These are phyloP conservation scores for Callaeas wilsoni DNA, from an alignment of 2,113 vertebrate species.

Conservation along the genomic window DNA sequence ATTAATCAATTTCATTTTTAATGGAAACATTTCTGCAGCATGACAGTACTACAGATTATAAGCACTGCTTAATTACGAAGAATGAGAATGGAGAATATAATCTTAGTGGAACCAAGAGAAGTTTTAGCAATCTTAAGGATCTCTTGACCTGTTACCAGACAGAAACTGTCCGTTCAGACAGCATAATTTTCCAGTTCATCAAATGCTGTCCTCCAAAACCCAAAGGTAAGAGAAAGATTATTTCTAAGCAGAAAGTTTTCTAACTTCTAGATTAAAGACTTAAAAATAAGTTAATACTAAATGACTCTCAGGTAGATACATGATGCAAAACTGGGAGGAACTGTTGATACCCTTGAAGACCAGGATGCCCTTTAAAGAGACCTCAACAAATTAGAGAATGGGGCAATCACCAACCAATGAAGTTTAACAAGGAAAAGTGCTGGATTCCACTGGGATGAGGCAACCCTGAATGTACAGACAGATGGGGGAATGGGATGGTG, in stretches of 20 bases:
- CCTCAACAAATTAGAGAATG: not conserved
- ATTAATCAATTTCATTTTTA: not conserved
- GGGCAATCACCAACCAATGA: not conserved
- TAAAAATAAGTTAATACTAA: not conserved
- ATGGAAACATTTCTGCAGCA: constrained; percentile 64
- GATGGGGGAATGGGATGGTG: not conserved
- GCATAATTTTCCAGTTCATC: constrained; percentile 91
- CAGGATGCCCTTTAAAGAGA: not conserved
- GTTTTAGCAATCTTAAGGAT: constrained; percentile 85
- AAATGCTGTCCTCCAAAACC: constrained; percentile 89
- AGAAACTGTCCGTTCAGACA: constrained; percentile 94
- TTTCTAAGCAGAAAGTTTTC: not conserved
- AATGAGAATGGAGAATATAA: constrained; percentile 84
- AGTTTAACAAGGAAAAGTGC: not conserved
- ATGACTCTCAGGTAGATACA: not conserved
- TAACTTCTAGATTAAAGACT: not conserved
- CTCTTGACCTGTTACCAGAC: constrained; percentile 94
- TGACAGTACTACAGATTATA: constrained; percentile 82
- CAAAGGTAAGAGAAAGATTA: constrained; percentile 78
- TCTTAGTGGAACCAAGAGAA: constrained; percentile 88
- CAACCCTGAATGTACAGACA: not conserved
- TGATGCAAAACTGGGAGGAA: not conserved
- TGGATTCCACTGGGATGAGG: too few species aligned
- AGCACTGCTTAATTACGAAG: constrained; percentile 92
- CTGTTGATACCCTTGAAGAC: not conserved